A percentile compares a stretch with the other conserved stretches of the same genome.
These are phyloP conservation scores for Heliornis fulica DNA, from an alignment of 2,113 vertebrate genomes.

Conservation along the genomic window DNA sequence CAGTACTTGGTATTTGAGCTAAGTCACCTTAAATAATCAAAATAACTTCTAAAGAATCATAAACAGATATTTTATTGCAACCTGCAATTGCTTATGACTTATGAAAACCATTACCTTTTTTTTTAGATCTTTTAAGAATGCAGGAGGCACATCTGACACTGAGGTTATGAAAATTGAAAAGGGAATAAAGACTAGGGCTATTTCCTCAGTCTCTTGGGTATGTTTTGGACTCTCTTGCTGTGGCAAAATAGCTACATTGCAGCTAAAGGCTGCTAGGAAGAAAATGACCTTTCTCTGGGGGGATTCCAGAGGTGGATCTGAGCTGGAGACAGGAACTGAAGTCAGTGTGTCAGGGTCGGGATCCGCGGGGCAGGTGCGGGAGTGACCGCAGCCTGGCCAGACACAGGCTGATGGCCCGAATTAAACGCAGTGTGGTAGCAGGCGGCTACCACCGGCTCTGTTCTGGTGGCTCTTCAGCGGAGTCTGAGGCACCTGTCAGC, in stretches of 20 bases:
- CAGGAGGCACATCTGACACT: neutral
- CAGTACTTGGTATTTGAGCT: neutral
- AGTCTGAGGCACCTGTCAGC: accelerated
- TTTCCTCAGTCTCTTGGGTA: accelerated
- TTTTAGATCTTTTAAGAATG: neutral
- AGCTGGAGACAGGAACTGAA: neutral
- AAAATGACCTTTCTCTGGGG: neutral
- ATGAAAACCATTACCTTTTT: accelerated
- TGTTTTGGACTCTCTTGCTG: neutral
- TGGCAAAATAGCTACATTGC: neutral
- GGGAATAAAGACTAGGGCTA: neutral
- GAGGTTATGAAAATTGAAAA: neutral
- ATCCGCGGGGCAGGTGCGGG: neutral
- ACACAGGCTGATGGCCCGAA: neutral
- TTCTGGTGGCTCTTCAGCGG: neutral
- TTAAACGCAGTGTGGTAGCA: neutral
- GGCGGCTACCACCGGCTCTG: accelerated
- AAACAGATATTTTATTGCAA: neutral
- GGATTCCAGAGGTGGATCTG: neutral
- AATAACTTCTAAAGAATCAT: neutral
- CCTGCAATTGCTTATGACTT: neutral
- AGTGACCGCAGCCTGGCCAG: accelerated
- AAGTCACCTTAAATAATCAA: neutral
- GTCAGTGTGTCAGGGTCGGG: accelerated
- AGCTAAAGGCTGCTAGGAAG: neutral